These are phyloP conservation scores for Drosophila mimica DNA, from an alignment of 2,888 invertebrate species.

Conservation along the genomic window DNA sequence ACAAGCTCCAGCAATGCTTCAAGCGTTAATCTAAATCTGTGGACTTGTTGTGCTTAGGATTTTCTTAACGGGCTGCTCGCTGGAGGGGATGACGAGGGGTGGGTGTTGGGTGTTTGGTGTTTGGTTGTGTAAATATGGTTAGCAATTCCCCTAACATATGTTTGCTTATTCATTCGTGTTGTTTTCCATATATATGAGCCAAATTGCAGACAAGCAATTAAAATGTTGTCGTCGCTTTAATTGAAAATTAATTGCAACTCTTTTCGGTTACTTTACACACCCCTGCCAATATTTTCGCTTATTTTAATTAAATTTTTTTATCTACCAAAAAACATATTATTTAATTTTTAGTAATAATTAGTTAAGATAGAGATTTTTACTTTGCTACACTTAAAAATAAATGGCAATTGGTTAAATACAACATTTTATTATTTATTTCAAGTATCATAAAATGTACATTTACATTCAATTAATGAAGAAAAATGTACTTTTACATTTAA, in stretches of 20 bases:
- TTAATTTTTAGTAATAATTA: background rate
- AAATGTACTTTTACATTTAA: no score
- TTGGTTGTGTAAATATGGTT: conserved; percentile 47
- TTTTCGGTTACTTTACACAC: conserved; percentile 5
- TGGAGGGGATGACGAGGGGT: background rate
- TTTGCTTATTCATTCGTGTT: conserved; percentile 67
- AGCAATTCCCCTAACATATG: conserved; percentile 62
- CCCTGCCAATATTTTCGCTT: background rate
- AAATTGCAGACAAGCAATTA: conserved; percentile 79
- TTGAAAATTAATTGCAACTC: conserved; percentile 82
- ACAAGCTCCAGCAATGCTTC: conserved; percentile 49
- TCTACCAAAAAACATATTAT: background rate
- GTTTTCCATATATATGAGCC: conserved; percentile 17
- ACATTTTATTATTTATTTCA: background rate
- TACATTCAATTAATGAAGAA: no score
- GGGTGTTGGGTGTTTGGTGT: background rate
- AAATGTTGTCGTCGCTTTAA: conserved; percentile 76
- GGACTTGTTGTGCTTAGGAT: conserved; percentile 2
- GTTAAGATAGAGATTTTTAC: background rate
- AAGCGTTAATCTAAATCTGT: conserved; percentile 62
- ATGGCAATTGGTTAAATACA: background rate
- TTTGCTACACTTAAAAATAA: background rate
- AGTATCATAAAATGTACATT: background rate
- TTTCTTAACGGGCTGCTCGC: background rate
- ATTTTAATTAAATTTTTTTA: background rate